Base-by-base conservation (phyloP, 2,797 vertebrate genomes). In the Streptopelia turtur region DNA sequence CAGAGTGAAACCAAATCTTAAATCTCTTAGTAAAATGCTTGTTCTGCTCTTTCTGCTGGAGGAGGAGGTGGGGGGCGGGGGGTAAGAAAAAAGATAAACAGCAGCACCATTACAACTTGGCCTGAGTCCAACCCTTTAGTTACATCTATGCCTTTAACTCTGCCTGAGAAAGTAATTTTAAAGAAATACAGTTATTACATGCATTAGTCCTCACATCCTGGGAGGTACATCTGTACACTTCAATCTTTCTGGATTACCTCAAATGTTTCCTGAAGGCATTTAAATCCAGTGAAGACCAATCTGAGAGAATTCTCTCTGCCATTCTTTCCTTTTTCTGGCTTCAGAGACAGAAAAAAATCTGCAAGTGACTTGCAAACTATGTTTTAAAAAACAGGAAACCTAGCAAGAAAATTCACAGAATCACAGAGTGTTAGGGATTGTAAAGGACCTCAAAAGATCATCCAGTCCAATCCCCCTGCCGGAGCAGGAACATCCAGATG, bases 251-350 rank as follows among this genome's bases (percentile, higher is more conserved):
- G 59, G 74, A 91, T 96, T 95, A 57, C 87, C 78, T 92, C 77
- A 83, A 87, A 88, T 70, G 66, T 95, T 96, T 97, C 90, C 78
- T 97, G 96, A 97, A 97, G 95, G 91, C 88, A 96, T 95, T 96
- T 80, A 94, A 97, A 96, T 93, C 89, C 93, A 95, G 88, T 74
- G 53, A 92, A 96, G 82, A 94, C 56, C 57, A 79, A 95, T 91
- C 94, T 88, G 86, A 77, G 52, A 71, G 80, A 94, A 90, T 90
- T 92, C 65, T 92, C 8, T 3, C 86, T 83, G 75, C 69, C 93
- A 77, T 83, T 65, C 65, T 94, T 95, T 95, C 85, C 63, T 74
- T 94, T 91, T 82, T 70, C 92, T 85, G 79, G 45, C 47, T 81
- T 60, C 43, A 10, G 31, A 47, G 59, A 86, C 69, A 79, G 74